Base-by-base conservation (phyloP, 2,888 invertebrate genomes). In the Drosophila ustulata region DNA sequence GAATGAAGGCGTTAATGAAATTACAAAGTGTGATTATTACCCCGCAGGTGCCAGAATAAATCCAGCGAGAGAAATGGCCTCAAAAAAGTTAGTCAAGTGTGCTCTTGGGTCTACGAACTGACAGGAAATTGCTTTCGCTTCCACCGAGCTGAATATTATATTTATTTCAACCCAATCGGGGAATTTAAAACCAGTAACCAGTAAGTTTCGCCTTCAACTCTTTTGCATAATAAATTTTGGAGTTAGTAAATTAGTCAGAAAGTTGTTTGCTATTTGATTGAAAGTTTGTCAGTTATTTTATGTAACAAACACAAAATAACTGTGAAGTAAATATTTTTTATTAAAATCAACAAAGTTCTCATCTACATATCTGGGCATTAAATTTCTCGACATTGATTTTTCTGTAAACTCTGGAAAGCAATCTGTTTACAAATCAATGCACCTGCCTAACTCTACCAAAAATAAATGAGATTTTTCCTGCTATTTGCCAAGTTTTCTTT, bases 11-110 rank as follows among this genome's bases (percentile, higher is more conserved):
- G 57, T 74, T 83, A 71, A 83, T 84, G 74, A 79, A 81, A 85
- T 77, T 71, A 79, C 71, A 79, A 72, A 70, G 73, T 72, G 78
- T 73, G 78, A 84, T 84, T 87, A 81, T 70, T 66, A 43, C 43
- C 69, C 63, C 46, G 50, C 69, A 71, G 66, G 43, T 55, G 75
- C 52, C 37, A 51, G 47, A 18, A 61, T 49, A 41, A 67, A 65
- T 63, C 47, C 56, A 51, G 59, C 13, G 23, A 59, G 52, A 25
- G 47, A 57, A 71, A 55, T 66, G 34, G 39, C 53, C 46, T 18
- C 34, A 41, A 32, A 37, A 49, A 64, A 77, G 45, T 67, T 34
- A 25, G 25, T 45, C 68, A 67, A 65, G 57, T 47, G 43, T 39
- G 18, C 65, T 46, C 37, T 28, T 18, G 49, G 61, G 61, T 46